phyloP scores from a whole-genome alignment of 2,888 invertebrate species.

The Lacanobia wlatinum region DNA sequence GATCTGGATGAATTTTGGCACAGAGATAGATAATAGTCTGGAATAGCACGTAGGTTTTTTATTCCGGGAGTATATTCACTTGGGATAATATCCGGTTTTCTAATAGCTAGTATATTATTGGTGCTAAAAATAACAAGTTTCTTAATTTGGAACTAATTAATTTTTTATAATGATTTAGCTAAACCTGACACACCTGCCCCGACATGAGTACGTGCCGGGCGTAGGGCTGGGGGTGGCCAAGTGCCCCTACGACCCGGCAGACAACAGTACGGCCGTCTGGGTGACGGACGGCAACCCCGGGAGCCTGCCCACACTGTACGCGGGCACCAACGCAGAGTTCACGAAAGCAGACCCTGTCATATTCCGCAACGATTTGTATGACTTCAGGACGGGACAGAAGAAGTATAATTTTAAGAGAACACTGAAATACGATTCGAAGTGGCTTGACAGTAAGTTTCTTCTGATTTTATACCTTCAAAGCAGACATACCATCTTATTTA shows the following conservation, averaged over 20 bases:
- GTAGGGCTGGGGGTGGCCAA: conserved; percentile 93
- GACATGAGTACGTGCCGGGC: conserved; percentile 92
- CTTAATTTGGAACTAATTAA: not conserved
- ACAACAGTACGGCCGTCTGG: conserved; percentile 94
- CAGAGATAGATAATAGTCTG: no score
- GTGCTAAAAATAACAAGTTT: not conserved
- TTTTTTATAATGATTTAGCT: conserved; percentile 75
- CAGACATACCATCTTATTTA: not conserved
- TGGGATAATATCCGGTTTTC: no score
- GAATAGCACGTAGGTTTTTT: no score
- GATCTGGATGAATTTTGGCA: no score
- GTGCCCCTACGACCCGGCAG: conserved; percentile 94
- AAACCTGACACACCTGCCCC: conserved; percentile 90
- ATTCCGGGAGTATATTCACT: no score
- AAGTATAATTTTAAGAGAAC: conserved; percentile 92
- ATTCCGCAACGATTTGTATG: conserved; percentile 92
- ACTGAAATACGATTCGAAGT: conserved; percentile 93
- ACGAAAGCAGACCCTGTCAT: conserved; percentile 94
- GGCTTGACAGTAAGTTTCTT: conserved; percentile 92
- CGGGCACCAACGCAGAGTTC: conserved; percentile 94
- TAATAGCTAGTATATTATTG: not conserved
- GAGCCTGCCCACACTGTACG: conserved; percentile 92
- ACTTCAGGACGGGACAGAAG: conserved; percentile 91
- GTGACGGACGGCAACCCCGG: conserved; percentile 93
- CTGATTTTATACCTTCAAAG: conserved; percentile 2